Percentiles rank a stretch among this genome's conserved stretches.
Conservation (phyloP, 2,797 vertebrate genomes). For the Mergus octosetaceus region DNA sequence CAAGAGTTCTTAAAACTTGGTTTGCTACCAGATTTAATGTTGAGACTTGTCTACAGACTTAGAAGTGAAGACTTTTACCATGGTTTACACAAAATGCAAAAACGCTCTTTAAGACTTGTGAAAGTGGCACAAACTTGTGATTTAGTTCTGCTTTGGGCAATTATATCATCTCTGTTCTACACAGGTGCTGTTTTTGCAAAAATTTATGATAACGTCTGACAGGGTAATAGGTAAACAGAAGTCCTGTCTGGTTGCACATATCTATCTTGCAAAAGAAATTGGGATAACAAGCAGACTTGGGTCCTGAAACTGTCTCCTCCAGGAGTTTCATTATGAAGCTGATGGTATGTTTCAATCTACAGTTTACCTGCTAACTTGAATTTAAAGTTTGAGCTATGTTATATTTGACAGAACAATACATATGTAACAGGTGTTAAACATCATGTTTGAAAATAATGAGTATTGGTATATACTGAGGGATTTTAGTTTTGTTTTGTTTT, state of each 20-base stretch:
- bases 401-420: background rate
- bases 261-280: background rate
- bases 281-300: background rate
- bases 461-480: background rate
- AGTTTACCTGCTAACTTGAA: background rate
- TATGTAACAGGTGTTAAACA: background rate
- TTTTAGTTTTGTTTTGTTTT: background rate
- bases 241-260: background rate
- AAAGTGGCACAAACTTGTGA: background rate
- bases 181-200: background rate
- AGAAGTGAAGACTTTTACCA: background rate
- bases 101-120: background rate
- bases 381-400: background rate
- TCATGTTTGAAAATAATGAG: background rate
- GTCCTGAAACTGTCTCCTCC: background rate
- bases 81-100: background rate
- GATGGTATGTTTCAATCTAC: background rate
- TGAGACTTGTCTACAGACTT: background rate
- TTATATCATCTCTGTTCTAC: background rate
- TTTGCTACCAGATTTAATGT: background rate
- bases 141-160: background rate
- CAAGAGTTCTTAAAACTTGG: background rate
- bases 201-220: background rate
- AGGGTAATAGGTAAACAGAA: background rate
- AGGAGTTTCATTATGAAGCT: background rate